Percentiles rank a stretch among this genome's conserved stretches.
Conservation (phyloP, 2,888 invertebrate genomes). For the Smittia aterrima region DNA sequence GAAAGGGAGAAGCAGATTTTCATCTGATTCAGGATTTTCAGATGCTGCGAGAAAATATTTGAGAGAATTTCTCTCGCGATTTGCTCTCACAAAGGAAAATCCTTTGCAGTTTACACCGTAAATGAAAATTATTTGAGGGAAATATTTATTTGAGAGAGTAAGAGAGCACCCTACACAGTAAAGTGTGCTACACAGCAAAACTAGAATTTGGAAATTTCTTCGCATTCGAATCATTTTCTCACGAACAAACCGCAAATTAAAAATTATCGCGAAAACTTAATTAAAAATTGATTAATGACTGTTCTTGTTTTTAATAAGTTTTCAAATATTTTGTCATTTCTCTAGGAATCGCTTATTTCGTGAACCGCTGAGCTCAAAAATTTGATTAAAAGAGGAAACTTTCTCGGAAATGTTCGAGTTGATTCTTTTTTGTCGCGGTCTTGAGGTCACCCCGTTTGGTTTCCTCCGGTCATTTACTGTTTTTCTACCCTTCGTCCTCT, state of each 20-base stretch:
- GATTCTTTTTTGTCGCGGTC: background rate
- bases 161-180: no score
- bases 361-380: background rate
- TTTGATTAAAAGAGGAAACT: background rate
- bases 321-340: background rate
- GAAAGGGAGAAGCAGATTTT: background rate
- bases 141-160: no score
- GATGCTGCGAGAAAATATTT: constrained; percentile 5
- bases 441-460: background rate
- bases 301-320: background rate
- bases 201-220: no score
- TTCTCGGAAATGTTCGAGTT: background rate
- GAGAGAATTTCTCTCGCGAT: background rate
- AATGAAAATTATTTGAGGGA: background rate
- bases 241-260: background rate
- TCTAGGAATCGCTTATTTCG: background rate
- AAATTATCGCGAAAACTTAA: constrained; percentile 16
- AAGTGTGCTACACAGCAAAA: no score
- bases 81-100: background rate
- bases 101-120: background rate
- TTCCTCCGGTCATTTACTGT: background rate
- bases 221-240: background rate
- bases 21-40: background rate
- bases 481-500: background rate
- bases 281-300: constrained; percentile 29